A percentile compares a stretch with the other conserved stretches of the same genome.
Evolutionary conservation across 2,113 vertebrate species (phyloP).

Genomic region (Trogon melanurus): DNA sequence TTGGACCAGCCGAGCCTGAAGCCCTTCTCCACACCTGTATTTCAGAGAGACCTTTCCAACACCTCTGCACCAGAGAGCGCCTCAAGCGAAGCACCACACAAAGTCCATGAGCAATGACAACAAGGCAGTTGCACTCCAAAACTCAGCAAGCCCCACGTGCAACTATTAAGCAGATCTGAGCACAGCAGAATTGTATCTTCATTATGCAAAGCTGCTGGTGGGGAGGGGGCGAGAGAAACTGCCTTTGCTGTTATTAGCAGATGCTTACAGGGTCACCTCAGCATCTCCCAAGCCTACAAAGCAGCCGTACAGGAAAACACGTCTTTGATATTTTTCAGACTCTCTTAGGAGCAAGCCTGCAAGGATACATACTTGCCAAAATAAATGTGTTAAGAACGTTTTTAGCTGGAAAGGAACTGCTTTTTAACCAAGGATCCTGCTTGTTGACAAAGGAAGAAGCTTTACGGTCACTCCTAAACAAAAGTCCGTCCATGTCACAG

Average conservation of each 20-base stretch:
- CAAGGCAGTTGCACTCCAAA: background rate
- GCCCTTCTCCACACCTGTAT: background rate
- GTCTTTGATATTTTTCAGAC: background rate
- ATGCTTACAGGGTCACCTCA: background rate
- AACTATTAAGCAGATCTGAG: background rate
- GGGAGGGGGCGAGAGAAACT: background rate
- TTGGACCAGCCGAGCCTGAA: background rate
- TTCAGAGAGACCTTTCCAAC: background rate
- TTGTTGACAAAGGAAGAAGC: background rate
- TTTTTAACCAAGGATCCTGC: background rate
- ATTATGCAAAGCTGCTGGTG: background rate
- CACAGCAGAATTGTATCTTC: background rate
- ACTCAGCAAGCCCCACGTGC: background rate
- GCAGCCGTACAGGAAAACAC: background rate
- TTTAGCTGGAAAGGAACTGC: background rate
- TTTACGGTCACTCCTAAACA: background rate
- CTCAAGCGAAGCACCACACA: accelerated
- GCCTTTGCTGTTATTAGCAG: background rate
- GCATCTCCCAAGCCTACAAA: background rate
- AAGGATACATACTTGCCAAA: background rate
- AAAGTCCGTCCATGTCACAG: background rate
- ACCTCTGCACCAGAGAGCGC: background rate
- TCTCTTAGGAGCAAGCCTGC: background rate
- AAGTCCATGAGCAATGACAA: accelerated
- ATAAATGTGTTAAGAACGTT: background rate